Evolutionary conservation across 2,797 vertebrate species (phyloP).

Genomic region (Takifugu rubripes): DNA sequence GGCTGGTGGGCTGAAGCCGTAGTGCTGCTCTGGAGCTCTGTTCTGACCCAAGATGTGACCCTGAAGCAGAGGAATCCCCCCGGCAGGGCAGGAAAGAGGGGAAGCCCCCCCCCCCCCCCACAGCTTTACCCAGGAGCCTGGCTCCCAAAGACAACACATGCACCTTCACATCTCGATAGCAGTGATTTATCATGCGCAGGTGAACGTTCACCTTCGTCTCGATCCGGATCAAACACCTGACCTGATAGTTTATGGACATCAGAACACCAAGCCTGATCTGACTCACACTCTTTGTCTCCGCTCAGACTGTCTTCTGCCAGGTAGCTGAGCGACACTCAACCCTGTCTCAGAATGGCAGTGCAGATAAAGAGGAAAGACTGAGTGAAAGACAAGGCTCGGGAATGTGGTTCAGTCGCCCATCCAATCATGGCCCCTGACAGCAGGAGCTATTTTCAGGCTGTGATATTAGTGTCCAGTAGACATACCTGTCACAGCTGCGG

Average conservation of each 20-base stretch:
- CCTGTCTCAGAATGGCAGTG: slow-evolving; percentile 18
- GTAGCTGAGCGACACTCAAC: slow-evolving; percentile 8
- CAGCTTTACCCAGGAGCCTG: slow-evolving; percentile 77
- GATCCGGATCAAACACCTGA: slow-evolving; percentile 90
- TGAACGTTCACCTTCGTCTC: slow-evolving; percentile 88
- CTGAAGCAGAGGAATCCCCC: slow-evolving; percentile 38
- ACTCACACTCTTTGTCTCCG: not conserved
- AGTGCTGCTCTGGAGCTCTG: slow-evolving; percentile 36
- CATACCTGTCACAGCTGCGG: slow-evolving; percentile 15
- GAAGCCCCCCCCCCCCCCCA: slow-evolving; percentile 72
- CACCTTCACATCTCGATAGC: slow-evolving; percentile 85
- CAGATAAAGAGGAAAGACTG: slow-evolving; percentile 17
- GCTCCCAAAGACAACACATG: slow-evolving; percentile 86
- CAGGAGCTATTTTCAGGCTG: slow-evolving; percentile 69
- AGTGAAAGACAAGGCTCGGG: slow-evolving; percentile 53
- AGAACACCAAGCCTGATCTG: slow-evolving; percentile 3
- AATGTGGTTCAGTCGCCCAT: slow-evolving; percentile 40
- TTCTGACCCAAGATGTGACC: slow-evolving; percentile 34
- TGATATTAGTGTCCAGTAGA: slow-evolving; percentile 69
- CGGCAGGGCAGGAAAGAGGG: slow-evolving; percentile 64
- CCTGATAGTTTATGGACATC: slow-evolving; percentile 72
- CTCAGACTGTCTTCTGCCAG: not conserved
- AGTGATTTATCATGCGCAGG: slow-evolving; percentile 90
- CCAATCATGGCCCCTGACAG: slow-evolving; percentile 52
- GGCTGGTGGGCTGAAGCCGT: slow-evolving; percentile 24